Evolutionary conservation across 2,797 vertebrate genomes (phyloP).

Genomic region (Loris lydekkerianus): DNA sequence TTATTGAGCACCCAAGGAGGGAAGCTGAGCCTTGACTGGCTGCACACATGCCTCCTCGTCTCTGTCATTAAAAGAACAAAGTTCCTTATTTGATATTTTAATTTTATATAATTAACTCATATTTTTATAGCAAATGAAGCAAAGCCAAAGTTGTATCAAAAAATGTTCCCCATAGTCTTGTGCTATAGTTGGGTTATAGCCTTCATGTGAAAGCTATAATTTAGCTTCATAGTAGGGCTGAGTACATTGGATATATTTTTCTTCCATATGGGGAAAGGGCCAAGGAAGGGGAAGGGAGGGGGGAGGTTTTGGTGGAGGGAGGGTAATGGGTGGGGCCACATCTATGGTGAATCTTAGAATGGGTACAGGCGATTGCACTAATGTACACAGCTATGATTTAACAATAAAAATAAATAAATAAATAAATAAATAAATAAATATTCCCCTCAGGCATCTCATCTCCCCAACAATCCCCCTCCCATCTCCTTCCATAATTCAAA

Average conservation of each 20-base stretch:
- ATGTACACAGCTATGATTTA: no score
- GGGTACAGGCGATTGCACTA: no score
- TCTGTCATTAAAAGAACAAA: background rate
- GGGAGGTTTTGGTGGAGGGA: no score
- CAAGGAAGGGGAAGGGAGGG: no score
- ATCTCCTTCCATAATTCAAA: background rate
- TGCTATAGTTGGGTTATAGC: no score
- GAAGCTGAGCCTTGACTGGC: background rate
- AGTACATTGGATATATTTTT: no score
- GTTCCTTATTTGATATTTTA: background rate
- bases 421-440: background rate
- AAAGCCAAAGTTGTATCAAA: background rate
- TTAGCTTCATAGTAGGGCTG: no score
- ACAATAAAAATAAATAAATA: no score
- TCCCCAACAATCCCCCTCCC: background rate
- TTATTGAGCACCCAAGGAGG: background rate
- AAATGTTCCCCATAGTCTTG: background rate
- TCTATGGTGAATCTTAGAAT: no score
- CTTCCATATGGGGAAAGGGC: no score
- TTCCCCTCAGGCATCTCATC: background rate
- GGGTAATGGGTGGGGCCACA: no score
- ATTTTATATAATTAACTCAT: background rate
- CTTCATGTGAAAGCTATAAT: no score
- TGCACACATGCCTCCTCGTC: background rate
- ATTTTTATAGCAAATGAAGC: background rate